Conservation (phyloP, 2,797 vertebrate genomes). For the Lepilemur ruficaudatus region DNA sequence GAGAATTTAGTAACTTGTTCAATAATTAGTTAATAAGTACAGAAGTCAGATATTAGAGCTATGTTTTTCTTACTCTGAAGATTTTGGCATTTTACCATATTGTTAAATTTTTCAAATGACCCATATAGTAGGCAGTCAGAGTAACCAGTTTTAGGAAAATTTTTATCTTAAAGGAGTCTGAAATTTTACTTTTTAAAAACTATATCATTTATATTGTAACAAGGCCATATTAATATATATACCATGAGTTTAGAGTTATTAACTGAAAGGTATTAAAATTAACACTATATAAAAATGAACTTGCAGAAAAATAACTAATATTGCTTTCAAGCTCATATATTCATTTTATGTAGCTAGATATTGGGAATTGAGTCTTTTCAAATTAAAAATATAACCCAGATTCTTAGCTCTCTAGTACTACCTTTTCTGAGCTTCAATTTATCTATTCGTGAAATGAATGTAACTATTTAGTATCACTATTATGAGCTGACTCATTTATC, state of each 20-base stretch:
- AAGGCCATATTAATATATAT: neutral
- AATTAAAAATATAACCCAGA: neutral
- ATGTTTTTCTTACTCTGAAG: neutral
- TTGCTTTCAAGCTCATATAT: neutral
- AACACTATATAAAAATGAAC: neutral
- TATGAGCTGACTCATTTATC: neutral
- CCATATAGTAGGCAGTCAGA: neutral
- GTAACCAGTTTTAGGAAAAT: neutral
- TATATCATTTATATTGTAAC: neutral
- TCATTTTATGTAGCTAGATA: neutral
- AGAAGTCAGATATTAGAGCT: neutral
- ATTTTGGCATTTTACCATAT: neutral
- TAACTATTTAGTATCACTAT: neutral
- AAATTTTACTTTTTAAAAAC: constrained; percentile 4
- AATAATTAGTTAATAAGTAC: neutral
- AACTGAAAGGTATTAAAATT: neutral
- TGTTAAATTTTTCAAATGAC: neutral
- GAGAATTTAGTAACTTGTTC: neutral
- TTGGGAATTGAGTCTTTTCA: neutral
- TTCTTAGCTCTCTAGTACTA: neutral
- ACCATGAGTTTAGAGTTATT: neutral
- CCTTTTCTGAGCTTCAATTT: neutral
- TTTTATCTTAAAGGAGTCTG: neutral
- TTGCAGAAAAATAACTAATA: neutral
- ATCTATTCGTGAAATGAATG: constrained; percentile 27